Evolutionary conservation across 2,797 vertebrate species (phyloP), one percentile per base, ranked within the genome.

Genomic region (Megalops cyprinoides): DNA sequence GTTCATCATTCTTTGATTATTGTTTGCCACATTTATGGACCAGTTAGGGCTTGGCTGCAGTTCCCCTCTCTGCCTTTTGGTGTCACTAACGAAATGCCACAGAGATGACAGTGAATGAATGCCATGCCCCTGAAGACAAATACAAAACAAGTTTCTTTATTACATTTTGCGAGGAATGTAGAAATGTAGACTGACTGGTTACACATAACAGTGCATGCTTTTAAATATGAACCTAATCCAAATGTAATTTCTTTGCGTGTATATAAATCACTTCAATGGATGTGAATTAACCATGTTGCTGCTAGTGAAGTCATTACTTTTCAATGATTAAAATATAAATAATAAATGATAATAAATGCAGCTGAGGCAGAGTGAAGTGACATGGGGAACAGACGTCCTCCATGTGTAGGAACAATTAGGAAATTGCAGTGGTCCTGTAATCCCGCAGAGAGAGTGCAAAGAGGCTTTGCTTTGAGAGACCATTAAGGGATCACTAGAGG

Each of bases 401-500:
- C 42, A 77, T 48, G 46, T 69, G 60, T 74, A n/a, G 74, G 49
- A 71, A 84, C 82, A 82, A 81, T 83, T 85, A 81, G 28, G 53
- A 81, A 81, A 84, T 84, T 79, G 78, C 65, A 42, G 12, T 34
- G n/a, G 67, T 25, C 8, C 58, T 28, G 12, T 84, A 83, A 85
- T 86, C 86, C 78, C 74, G 39, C 20, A 2, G 44, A 37, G 60
- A 82, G 78, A 53, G 75, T 28, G 44, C 31, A 88, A 84, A 80
- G 23, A 73, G 83, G 79, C 78, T 83, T 80, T 81, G 31, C 62
- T 65, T 82, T 46, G 51, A 46, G 5, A 20, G 49, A 74, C 83
- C 81, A 82, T 81, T 77, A 86, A 84, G 83, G 78, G 83, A 83
- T 87, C 84, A 84, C 46, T 51, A 39, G 51, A 81, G 55, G 79